Conservation (phyloP, 2,797 vertebrate genomes). For the Sebastes cheni region DNA sequence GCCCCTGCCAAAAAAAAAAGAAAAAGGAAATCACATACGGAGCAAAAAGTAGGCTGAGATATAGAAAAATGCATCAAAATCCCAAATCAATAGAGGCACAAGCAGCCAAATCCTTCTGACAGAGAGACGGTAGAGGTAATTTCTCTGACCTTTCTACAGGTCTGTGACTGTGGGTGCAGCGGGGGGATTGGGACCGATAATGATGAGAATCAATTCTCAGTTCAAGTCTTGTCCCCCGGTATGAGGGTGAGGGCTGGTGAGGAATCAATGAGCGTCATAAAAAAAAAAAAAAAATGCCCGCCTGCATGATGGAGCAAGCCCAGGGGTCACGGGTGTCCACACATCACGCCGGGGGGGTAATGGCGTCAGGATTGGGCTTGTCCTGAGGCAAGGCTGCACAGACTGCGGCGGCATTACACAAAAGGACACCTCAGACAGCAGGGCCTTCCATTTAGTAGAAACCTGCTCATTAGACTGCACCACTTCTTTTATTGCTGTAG, state of each 20-base stretch:
- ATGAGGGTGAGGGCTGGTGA: slow-evolving; percentile 8
- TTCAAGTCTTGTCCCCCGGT: slow-evolving; percentile 30
- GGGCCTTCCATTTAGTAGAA: neutral
- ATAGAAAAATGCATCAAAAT: slow-evolving; percentile 44
- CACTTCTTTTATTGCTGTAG: neutral
- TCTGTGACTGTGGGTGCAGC: slow-evolving; percentile 53
- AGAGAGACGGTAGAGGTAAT: slow-evolving; percentile 25
- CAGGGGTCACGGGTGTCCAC: slow-evolving; percentile 35
- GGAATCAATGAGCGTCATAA: slow-evolving; percentile 70
- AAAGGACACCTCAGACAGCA: neutral
- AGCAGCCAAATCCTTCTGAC: slow-evolving; percentile 37
- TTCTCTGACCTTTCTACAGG: slow-evolving; percentile 70
- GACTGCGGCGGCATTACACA: neutral
- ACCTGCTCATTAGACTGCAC: neutral
- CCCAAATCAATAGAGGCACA: slow-evolving; percentile 48
- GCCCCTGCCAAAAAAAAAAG: slow-evolving; percentile 18
- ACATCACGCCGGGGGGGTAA: neutral
- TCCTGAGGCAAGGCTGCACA: slow-evolving; percentile 29
- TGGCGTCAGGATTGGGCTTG: slow-evolving; percentile 19
- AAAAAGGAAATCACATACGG: slow-evolving; percentile 2
- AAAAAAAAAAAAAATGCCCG: slow-evolving; percentile 17
- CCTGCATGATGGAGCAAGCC: slow-evolving; percentile 42
- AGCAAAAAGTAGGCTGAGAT: slow-evolving; percentile 23
- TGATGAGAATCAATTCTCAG: slow-evolving; percentile 68
- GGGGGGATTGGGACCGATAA: slow-evolving; percentile 55